Percentiles rank a stretch among this genome's conserved stretches.
phyloP scores from a whole-genome alignment of 2,888 invertebrate genomes.

The Pterostichus niger region DNA sequence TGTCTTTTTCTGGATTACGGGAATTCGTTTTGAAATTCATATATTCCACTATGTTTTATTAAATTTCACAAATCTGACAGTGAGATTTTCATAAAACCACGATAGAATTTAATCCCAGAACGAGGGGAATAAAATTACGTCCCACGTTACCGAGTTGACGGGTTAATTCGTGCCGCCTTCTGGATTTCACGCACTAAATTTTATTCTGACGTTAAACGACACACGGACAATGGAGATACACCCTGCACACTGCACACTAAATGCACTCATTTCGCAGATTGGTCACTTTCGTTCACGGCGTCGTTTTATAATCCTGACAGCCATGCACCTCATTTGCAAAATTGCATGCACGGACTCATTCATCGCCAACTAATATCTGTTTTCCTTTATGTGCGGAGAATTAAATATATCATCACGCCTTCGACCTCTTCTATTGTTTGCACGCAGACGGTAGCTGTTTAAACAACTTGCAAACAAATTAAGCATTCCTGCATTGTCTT shows the following conservation, averaged over 20 bases:
- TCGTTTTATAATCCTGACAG: neutral
- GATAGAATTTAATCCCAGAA: constrained; percentile 61
- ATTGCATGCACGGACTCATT: constrained; percentile 23
- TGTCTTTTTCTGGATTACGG: constrained; percentile 60
- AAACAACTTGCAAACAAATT: neutral
- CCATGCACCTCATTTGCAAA: constrained; percentile 11
- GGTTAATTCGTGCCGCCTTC: constrained; percentile 51
- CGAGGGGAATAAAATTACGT: constrained; percentile 62
- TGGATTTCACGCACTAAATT: constrained; percentile 45
- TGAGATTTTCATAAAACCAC: constrained; percentile 64
- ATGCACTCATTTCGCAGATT: constrained; percentile 30
- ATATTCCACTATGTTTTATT: constrained; percentile 66
- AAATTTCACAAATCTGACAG: constrained; percentile 66
- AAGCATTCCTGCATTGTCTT: neutral
- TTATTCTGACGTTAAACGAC: constrained; percentile 58
- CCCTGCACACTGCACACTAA: neutral
- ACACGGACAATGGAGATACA: constrained; percentile 37
- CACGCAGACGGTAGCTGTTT: neutral
- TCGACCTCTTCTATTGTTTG: constrained; percentile 15
- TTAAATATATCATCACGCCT: constrained; percentile 37
- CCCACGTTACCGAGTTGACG: constrained; percentile 23
- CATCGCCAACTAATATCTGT: constrained; percentile 27
- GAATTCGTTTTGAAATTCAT: constrained; percentile 61
- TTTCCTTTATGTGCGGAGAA: constrained; percentile 20
- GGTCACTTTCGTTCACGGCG: neutral